phyloP scores from a whole-genome alignment of 2,888 invertebrate species.

The Cheilosia soror region DNA sequence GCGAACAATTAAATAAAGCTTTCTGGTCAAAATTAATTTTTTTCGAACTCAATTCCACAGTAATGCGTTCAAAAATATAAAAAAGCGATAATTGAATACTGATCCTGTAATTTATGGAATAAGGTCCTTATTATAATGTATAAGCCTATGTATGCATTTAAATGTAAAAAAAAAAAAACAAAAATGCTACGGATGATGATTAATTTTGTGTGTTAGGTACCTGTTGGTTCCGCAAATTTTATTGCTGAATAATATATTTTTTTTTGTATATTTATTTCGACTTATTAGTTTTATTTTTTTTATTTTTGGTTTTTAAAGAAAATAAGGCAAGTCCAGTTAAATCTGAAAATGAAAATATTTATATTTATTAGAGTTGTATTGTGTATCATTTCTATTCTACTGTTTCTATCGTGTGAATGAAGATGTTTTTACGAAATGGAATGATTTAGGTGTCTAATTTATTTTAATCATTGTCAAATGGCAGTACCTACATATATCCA shows the following conservation, averaged over 20 bases:
- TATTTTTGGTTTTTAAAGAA: conserved; percentile 36
- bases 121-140: too few species aligned
- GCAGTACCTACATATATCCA: too few species aligned
- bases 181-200: not conserved
- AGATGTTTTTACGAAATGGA: conserved; percentile 28
- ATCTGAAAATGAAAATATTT: conserved; percentile 74
- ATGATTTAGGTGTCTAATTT: not conserved
- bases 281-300: conserved; percentile 17
- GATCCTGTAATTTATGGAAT: too few species aligned
- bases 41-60: too few species aligned
- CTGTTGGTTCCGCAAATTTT: conserved; percentile 75
- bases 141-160: not conserved
- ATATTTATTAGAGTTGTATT: conserved; percentile 50
- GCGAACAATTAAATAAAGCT: too few species aligned
- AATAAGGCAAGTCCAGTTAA: conserved; percentile 73
- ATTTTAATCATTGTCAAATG: too few species aligned
- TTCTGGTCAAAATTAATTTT: too few species aligned
- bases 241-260: conserved; percentile 56
- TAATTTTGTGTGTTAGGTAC: conserved; percentile 49
- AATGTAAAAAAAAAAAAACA: not conserved
- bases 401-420: conserved; percentile 28
- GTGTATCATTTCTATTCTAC: conserved; percentile 48
- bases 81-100: too few species aligned
- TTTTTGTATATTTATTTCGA: conserved; percentile 33
- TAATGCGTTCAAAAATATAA: too few species aligned